These are phyloP conservation scores for Syrmaticus mikado DNA, from an alignment of 2,113 vertebrate species.

Conservation along the genomic window DNA sequence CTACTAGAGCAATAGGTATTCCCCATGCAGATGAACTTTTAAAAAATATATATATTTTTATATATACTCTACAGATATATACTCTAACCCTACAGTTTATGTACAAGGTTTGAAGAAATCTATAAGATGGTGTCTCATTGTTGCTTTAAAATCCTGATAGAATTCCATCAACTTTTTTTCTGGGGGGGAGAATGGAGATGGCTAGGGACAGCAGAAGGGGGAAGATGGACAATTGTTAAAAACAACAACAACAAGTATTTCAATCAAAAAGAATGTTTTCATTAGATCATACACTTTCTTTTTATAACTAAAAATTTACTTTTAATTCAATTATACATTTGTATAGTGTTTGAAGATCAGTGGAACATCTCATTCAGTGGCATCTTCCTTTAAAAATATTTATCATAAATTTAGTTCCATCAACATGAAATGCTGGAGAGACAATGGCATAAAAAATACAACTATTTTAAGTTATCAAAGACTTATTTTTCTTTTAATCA, in stretches of 20 bases:
- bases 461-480: background rate
- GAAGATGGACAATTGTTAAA: background rate
- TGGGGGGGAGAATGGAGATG: background rate
- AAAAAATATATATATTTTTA: too few relatives aligned
- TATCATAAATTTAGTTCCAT: background rate
- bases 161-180: background rate
- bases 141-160: background rate
- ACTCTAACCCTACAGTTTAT: background rate
- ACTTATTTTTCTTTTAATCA: background rate
- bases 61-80: too few relatives aligned
- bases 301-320: background rate
- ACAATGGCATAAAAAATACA: background rate
- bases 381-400: background rate
- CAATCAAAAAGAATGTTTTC: background rate
- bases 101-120: background rate
- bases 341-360: background rate
- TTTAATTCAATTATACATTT: background rate
- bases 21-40: background rate
- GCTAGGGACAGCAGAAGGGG: too few relatives aligned
- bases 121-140: background rate
- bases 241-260: background rate
- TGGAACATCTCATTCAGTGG: background rate
- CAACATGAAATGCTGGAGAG: background rate
- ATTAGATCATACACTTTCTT: background rate
- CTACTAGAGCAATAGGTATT: background rate